Base-by-base conservation (phyloP, 2,797 vertebrate species). In the Coluber constrictor region DNA sequence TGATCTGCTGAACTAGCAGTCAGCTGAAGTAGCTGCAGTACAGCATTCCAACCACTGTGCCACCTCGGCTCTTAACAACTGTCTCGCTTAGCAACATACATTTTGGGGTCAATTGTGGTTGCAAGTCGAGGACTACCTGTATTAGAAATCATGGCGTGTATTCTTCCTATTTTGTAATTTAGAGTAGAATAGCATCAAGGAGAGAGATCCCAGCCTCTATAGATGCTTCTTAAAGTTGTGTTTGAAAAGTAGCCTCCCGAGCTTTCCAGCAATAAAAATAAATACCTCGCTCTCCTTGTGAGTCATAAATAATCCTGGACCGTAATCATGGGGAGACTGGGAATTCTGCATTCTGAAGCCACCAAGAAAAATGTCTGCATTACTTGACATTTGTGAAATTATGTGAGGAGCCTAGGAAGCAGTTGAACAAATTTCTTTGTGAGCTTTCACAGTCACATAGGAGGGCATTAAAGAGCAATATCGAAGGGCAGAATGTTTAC, bases 381-480 rank as follows among this genome's bases (percentile, higher is more conserved):
- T 93, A 94, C 95, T 93, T 97, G 95, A 97, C 94, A 96, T 96
- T 92, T 91, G 86, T 93, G 95, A 93, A 37, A 95, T 94, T 96
- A 90, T 90, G 91, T 87, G 93, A 89, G 37, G 88, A 94, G 93
- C 95, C 93, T 93, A 92, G 91, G 93, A 96, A 97, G 94, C 91
- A 94, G 93, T 94, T 91, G 94, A 95, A 93, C 90, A 94, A 93
- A 96, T 95, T 93, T 95, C 94, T 89, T 87, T 92, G 89, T 90
- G 93, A 95, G 92, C 92, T 59, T 90, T 93, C 94, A 88, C 92
- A 94, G 43, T 93, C 94, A 92, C 92, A 43, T 0, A 93, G 93
- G 93, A 89, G 96, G 93, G 94, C 93, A 93, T 92, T 93, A 90
- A 94, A 96, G 43, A 47, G 66, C 86, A 95, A 43, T 92, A 93